phyloP scores from a whole-genome alignment of 2,113 vertebrate species.

The Oreotrochilus melanogaster region DNA sequence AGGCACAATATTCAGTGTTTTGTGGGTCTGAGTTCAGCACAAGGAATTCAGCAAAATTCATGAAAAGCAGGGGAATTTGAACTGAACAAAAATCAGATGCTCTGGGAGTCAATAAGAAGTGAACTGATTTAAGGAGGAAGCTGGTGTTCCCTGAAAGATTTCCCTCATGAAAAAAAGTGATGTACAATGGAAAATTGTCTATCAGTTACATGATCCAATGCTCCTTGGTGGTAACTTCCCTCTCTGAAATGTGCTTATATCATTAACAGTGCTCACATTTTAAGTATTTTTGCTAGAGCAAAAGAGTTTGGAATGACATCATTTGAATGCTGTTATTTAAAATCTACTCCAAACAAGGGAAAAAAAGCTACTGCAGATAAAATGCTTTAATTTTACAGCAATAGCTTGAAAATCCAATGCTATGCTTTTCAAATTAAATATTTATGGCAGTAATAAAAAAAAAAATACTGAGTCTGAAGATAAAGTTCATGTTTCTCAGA shows the following conservation, averaged over 20 bases:
- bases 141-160: neutral
- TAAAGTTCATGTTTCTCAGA: neutral
- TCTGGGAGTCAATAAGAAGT: neutral
- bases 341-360: neutral
- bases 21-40: neutral
- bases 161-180: neutral
- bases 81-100: neutral
- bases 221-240: neutral
- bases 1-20: fast-evolving
- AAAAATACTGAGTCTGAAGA: neutral
- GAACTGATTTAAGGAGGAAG: neutral
- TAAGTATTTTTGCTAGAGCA: neutral
- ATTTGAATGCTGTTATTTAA: neutral
- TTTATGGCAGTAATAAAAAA: neutral
- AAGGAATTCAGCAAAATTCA: neutral
- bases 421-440: neutral
- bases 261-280: neutral
- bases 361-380: neutral
- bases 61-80: neutral
- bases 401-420: neutral
- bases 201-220: neutral
- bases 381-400: neutral
- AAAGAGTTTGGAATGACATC: neutral
- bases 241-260: neutral
- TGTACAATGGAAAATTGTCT: neutral